Base-by-base conservation (phyloP, 2,797 vertebrate genomes). In the Thalassophryne amazonica region DNA sequence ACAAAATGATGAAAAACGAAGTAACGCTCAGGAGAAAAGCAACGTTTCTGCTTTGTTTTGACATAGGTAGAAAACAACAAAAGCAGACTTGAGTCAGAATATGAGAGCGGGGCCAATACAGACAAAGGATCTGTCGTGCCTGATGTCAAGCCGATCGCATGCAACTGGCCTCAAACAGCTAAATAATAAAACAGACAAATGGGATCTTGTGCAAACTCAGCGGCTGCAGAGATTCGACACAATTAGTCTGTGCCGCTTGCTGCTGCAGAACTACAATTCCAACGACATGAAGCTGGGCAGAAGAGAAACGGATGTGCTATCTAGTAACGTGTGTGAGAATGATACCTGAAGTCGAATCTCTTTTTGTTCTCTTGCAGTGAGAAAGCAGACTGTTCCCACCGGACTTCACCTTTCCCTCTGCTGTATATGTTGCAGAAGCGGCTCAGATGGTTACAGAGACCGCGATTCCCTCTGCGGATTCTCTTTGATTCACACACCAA, bases 1-100 rank as follows among this genome's bases (percentile, higher is more conserved):
- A 76, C 61, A 80, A 73, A 76, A 80, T 84, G 62, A 85, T 80
- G 81, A 85, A 88, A 87, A 86, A 54, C 33, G 0, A 35, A 51
- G 84, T 59, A 85, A 84, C 65, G 60, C 35, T 54, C 58, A 60
- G 54, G 32, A 55, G 60, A 55, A 71, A 54, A 33, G 29, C 38
- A 25, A 27, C 23, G 54, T 71, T 77, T 74, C 40, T 4, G 22
- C 61, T 52, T 24, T 27, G 48, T 81, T 81, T 82, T 73, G 69
- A 59, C 70, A 56, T 28, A 75, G 69, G 58, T 70, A 49, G 43
- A 33, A 36, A 25, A 49, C 8, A 28, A 46, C 15, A 65, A 47
- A 56, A 54, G 22, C 28, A 56, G 2, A 46, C 19, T 59, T 74
- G 51, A 69, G 56, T 78, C 45, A 68, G 53, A 22, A 22, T 13